phyloP scores from a whole-genome alignment of 2,113 vertebrate genomes.

The Chaetodon trifascialis region DNA sequence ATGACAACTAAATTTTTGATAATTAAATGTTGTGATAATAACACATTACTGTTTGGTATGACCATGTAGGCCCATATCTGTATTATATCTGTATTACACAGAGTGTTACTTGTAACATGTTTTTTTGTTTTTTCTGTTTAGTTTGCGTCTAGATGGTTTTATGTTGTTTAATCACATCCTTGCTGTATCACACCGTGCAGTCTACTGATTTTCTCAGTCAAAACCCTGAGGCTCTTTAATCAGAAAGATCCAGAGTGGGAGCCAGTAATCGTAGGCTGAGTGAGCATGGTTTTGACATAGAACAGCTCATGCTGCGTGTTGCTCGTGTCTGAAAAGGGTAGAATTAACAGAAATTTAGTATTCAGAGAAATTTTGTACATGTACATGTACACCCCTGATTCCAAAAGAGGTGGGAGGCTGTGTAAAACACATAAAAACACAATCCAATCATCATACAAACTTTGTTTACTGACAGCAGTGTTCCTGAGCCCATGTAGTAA shows the following conservation, averaged over 20 bases:
- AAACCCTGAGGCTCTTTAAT: background rate
- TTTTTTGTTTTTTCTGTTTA: background rate
- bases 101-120: background rate
- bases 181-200: background rate
- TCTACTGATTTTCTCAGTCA: background rate
- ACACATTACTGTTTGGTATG: background rate
- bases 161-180: background rate
- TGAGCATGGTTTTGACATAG: background rate
- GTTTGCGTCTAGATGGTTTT: background rate
- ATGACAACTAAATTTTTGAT: background rate
- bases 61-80: too few relatives aligned
- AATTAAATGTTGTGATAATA: background rate
- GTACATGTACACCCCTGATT: background rate
- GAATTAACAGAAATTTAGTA: constrained; percentile 36
- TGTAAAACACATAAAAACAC: too few relatives aligned
- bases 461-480: too few relatives aligned
- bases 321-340: background rate
- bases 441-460: too few relatives aligned
- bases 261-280: background rate
- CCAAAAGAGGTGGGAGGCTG: too few relatives aligned
- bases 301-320: background rate
- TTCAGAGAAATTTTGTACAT: constrained; percentile 23
- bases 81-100: background rate
- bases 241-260: background rate
- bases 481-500: too few relatives aligned